Evolutionary conservation across 2,797 vertebrate species (phyloP), one percentile per base, ranked within the genome.

Genomic region (Cynopterus sphinx): DNA sequence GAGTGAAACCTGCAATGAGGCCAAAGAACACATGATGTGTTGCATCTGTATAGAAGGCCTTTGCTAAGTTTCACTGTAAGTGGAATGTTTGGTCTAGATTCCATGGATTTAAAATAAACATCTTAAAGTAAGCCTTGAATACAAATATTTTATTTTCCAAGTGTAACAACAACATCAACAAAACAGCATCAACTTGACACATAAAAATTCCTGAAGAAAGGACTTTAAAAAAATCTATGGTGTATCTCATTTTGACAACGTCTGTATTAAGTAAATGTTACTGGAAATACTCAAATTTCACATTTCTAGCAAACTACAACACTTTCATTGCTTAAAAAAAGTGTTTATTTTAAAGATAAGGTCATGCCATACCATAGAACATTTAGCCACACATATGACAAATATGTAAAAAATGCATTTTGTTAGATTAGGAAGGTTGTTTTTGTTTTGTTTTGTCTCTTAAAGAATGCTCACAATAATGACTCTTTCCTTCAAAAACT

Each of bases 341-440:
- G 6, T 70, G 43, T 92, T 94, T 83, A 92, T 94, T 78, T 89
- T 82, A 77, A 87, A 96, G 61, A 77, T 89, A 71, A 55, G 39
- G 61, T 51, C 61, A 17, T 26, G 21, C 77, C 36, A 33, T 59
- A 65, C 70, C 92, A 78, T 36, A 83, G 22, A 77, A 53, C 46
- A 82, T 68, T 70, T 63, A 65, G 68, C 82, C 61, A 92, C 49
- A 82, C 10, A 26, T 55, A 41, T 28, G 49, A 86, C 41, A 87
- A 94, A 83, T 77, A 94, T 78, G 28, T 70, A 53, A 89, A 94
- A 82, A 82, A 89, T 81, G n/a, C 33, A 81, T 77, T 94, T 75
- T 86, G n/a, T 94, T 91, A 28, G 68, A 41, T 31, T 70, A 65
- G 12, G 3, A 1, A 0, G 33, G 67, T 71, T 39, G 13, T 74